These are phyloP conservation scores for Ferrisia virgata DNA, from an alignment of 2,888 invertebrate genomes.

Conservation along the genomic window DNA sequence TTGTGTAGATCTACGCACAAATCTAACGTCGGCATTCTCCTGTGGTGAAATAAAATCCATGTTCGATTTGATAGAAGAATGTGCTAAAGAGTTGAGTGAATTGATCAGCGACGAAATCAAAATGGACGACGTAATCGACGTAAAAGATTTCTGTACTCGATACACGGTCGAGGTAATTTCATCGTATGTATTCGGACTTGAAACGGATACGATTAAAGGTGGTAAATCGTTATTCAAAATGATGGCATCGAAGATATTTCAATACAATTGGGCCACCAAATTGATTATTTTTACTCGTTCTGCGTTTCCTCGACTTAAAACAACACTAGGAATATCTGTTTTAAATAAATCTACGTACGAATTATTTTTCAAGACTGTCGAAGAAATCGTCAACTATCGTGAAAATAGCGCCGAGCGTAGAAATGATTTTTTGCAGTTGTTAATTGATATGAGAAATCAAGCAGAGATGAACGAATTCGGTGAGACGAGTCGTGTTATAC, in stretches of 20 bases:
- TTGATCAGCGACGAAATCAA: not conserved
- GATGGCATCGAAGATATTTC: slow-evolving; percentile 53
- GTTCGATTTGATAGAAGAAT: slow-evolving; percentile 56
- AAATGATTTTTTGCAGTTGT: slow-evolving; percentile 50
- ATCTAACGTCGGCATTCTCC: slow-evolving; percentile 59
- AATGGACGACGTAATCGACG: slow-evolving; percentile 51
- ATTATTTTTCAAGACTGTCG: slow-evolving; percentile 51
- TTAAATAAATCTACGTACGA: slow-evolving; percentile 48
- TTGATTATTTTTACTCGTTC: slow-evolving; percentile 46
- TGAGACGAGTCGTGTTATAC: slow-evolving; percentile 34
- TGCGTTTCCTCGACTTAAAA: slow-evolving; percentile 48
- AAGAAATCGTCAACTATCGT: slow-evolving; percentile 50
- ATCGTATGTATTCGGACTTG: slow-evolving; percentile 56
- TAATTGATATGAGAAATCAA: slow-evolving; percentile 32
- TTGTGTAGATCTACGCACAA: slow-evolving; percentile 53
- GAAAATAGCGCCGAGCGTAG: slow-evolving; percentile 49
- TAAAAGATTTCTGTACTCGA: slow-evolving; percentile 54
- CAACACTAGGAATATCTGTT: slow-evolving; percentile 47
- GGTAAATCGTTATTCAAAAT: slow-evolving; percentile 53
- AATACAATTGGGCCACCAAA: slow-evolving; percentile 52
- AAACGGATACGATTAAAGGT: slow-evolving; percentile 54
- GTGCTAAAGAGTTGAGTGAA: slow-evolving; percentile 52
- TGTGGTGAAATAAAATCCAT: slow-evolving; percentile 59
- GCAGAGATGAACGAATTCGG: not conserved
- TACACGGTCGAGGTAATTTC: slow-evolving; percentile 58